A percentile compares a stretch with the other conserved stretches of the same genome.
phyloP scores from a whole-genome alignment of 2,113 vertebrate species.

The Mirounga angustirostris region DNA sequence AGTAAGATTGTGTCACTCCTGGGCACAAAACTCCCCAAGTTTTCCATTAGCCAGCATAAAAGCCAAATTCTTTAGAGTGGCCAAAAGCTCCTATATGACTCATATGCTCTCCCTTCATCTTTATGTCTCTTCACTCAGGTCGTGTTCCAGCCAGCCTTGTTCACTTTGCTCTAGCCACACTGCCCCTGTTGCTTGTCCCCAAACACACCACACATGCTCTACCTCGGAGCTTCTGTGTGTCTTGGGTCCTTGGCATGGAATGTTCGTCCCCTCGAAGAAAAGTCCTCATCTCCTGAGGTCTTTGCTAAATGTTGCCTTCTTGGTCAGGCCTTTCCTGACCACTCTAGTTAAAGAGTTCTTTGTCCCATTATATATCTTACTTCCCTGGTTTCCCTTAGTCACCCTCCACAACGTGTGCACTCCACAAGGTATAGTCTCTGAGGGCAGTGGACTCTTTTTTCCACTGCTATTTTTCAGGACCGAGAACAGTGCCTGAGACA shows the following conservation, averaged over 20 bases:
- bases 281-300: neutral
- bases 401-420: neutral
- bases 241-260: neutral
- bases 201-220: rapidly evolving
- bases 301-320: neutral
- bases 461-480: neutral
- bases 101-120: neutral
- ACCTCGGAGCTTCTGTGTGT: neutral
- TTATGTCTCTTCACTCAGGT: neutral
- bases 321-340: neutral
- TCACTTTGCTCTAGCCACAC: neutral
- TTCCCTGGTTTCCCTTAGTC: neutral
- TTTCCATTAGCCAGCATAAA: neutral
- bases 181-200: neutral
- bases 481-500: neutral
- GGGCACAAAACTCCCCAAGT: neutral
- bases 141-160: neutral
- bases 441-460: neutral
- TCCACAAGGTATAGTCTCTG: neutral
- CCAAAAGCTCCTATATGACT: neutral
- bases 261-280: neutral
- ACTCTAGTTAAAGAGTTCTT: neutral
- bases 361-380: neutral
- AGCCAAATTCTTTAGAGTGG: neutral
- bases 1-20: neutral